phyloP scores from a whole-genome alignment of 2,888 invertebrate genomes.

The Phalera bucephala region DNA sequence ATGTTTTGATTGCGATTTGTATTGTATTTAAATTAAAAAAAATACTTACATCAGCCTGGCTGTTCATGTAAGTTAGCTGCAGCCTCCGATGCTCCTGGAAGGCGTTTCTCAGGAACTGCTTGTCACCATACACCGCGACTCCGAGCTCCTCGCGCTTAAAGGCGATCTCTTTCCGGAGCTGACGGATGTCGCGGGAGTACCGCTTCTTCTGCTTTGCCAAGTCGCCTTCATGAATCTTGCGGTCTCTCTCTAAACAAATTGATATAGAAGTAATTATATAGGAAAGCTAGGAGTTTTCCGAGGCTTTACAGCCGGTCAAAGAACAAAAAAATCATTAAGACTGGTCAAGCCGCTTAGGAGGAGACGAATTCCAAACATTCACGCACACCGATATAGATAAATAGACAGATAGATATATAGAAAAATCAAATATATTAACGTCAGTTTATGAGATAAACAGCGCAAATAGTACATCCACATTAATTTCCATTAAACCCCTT shows the following conservation, averaged over 20 bases:
- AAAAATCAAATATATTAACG: too few species aligned
- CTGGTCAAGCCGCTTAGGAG: too few species aligned
- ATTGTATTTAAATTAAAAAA: too few species aligned
- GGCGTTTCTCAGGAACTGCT: slow-evolving; percentile 81
- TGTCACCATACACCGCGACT: slow-evolving; percentile 83
- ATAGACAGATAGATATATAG: too few species aligned
- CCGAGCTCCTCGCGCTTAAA: slow-evolving; percentile 80
- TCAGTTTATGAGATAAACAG: too few species aligned
- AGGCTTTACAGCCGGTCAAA: too few species aligned
- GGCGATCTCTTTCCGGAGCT: slow-evolving; percentile 81
- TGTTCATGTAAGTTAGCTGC: slow-evolving; percentile 83
- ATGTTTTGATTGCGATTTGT: too few species aligned
- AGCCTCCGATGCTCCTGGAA: slow-evolving; percentile 82
- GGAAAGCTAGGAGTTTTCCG: not conserved
- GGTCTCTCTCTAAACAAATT: slow-evolving; percentile 79
- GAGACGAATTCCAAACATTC: too few species aligned
- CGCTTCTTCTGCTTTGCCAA: slow-evolving; percentile 79
- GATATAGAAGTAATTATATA: not conserved
- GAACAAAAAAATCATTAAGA: too few species aligned
- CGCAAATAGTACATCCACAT: too few species aligned
- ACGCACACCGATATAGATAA: too few species aligned
- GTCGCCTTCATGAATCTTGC: slow-evolving; percentile 84
- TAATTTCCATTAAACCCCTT: too few species aligned
- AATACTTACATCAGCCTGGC: slow-evolving; percentile 67
- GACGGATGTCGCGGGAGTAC: slow-evolving; percentile 77